phyloP scores from a whole-genome alignment of 2,797 vertebrate species.

The Dendrocincla fuliginosa region DNA sequence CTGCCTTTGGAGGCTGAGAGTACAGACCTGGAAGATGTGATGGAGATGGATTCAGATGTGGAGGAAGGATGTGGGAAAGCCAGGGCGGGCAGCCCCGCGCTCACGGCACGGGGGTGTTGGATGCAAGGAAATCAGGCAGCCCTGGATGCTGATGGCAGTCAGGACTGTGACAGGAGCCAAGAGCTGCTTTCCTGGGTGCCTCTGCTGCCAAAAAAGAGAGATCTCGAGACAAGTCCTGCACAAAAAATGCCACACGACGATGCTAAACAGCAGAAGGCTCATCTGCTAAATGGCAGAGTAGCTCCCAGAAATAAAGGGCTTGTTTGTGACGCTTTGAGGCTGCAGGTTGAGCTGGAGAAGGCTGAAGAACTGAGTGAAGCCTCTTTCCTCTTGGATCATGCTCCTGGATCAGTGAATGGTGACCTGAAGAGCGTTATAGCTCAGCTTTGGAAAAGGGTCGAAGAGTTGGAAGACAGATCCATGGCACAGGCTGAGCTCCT shows the following conservation, averaged over 20 bases:
- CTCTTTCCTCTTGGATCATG: constrained; percentile 51
- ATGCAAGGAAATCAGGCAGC: not conserved
- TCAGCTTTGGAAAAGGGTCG: constrained; percentile 76
- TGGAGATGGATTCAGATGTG: constrained; percentile 44
- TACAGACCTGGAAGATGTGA: constrained; percentile 36
- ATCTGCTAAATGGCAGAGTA: constrained; percentile 12
- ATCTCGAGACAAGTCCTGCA: constrained; percentile 19
- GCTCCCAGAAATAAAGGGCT: constrained; percentile 22
- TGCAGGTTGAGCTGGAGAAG: constrained; percentile 61
- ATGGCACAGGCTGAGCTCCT: constrained; percentile 56
- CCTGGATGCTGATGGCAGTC: constrained; percentile 49
- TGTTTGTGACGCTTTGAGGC: constrained; percentile 26
- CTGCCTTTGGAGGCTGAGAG: not conserved
- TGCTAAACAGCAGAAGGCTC: constrained; percentile 22
- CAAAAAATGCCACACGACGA: not conserved
- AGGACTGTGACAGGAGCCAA: constrained; percentile 43
- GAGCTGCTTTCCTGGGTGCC: constrained; percentile 50
- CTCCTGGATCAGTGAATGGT: constrained; percentile 49
- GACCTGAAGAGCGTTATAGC: constrained; percentile 76
- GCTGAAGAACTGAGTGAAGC: constrained; percentile 50
- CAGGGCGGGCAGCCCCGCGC: not conserved
- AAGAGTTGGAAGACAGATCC: constrained; percentile 72
- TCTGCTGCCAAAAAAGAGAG: constrained; percentile 31
- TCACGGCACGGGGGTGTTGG: not conserved
- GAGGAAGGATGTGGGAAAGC: constrained; percentile 40